Percentiles rank a stretch among this genome's conserved stretches.
phyloP scores from a whole-genome alignment of 2,113 vertebrate genomes.

The Hippocampus barbouri region DNA sequence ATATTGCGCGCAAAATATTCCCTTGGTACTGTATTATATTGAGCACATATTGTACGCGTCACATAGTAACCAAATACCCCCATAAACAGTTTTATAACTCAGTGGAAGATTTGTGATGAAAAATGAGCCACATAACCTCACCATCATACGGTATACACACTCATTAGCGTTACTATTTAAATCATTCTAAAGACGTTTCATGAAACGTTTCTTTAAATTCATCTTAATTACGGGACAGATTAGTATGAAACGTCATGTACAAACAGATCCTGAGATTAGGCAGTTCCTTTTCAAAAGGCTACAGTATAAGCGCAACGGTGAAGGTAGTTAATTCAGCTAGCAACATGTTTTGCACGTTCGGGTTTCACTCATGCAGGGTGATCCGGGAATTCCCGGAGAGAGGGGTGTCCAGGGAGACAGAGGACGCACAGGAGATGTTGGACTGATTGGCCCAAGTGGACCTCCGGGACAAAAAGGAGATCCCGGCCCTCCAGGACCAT shows the following conservation, averaged over 20 bases:
- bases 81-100: neutral
- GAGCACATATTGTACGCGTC: too few species aligned
- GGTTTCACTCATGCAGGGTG: constrained; percentile 74
- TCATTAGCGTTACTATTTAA: neutral
- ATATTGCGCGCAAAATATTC: too few species aligned
- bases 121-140: neutral
- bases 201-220: neutral
- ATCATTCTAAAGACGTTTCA: neutral
- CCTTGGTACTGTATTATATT: too few species aligned
- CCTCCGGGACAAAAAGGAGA: constrained; percentile 79
- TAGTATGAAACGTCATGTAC: neutral
- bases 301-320: neutral
- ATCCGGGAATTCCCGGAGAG: constrained; percentile 91
- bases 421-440: constrained; percentile 81
- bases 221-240: neutral
- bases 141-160: neutral
- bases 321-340: neutral
- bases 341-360: neutral
- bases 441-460: constrained; percentile 74
- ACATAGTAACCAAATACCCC: too few species aligned
- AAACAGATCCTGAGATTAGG: neutral
- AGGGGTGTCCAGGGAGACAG: constrained; percentile 88
- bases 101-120: neutral
- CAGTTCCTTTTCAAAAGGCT: too few species aligned
- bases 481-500: constrained; percentile 75